phyloP scores from a whole-genome alignment of 2,113 vertebrate genomes.

The Phalacrocorax aristotelis region DNA sequence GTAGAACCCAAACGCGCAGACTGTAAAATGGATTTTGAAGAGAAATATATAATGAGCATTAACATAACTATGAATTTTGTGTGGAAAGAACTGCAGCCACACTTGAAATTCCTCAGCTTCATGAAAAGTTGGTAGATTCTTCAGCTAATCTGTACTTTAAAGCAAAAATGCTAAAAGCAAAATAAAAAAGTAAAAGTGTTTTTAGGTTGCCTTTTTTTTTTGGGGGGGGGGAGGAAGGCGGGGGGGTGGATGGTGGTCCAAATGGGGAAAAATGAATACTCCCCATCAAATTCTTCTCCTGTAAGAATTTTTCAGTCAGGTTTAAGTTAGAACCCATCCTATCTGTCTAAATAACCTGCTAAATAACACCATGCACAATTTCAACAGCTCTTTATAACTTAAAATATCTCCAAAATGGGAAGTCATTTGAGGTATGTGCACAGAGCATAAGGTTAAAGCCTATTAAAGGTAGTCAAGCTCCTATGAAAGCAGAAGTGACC shows the following conservation, averaged over 20 bases:
- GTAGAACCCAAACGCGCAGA: background rate
- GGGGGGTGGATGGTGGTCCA: background rate
- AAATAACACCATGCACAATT: background rate
- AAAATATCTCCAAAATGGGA: background rate
- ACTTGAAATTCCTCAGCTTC: background rate
- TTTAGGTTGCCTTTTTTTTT: background rate
- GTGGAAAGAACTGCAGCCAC: background rate
- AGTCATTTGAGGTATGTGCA: background rate
- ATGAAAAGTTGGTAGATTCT: background rate
- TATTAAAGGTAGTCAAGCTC: background rate
- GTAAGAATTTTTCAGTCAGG: background rate
- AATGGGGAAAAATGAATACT: background rate
- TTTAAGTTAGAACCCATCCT: background rate
- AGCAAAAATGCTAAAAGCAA: background rate
- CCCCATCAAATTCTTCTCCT: background rate
- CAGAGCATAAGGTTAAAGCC: background rate
- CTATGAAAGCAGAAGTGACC: fast-evolving
- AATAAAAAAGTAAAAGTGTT: background rate
- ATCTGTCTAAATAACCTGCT: background rate
- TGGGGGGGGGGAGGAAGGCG: too few relatives aligned
- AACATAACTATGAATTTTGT: background rate
- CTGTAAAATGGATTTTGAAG: background rate
- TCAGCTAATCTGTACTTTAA: background rate
- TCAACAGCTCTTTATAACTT: background rate
- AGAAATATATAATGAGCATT: background rate